Percentiles rank a stretch among this genome's conserved stretches.
Evolutionary conservation across 1,140 invertebrate species (phyloP).

Genomic region (Calephelis virginiensis): DNA sequence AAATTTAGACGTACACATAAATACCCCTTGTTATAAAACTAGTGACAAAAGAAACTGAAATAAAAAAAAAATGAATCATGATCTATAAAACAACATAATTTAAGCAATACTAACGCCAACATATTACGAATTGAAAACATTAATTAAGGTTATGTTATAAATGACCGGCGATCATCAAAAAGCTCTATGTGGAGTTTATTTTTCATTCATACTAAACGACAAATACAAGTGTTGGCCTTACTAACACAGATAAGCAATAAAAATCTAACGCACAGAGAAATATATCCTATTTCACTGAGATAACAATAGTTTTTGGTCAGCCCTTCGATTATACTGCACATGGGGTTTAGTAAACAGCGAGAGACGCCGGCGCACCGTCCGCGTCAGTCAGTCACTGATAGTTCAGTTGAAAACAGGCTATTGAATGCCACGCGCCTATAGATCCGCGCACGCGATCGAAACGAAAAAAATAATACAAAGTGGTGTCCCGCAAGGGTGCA

Average conservation of each 20-base stretch:
- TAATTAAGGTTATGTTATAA: conserved; percentile 73
- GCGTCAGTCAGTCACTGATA: conserved; percentile 58
- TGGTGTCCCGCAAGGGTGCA: conserved; percentile 53
- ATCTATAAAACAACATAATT: conserved; percentile 40
- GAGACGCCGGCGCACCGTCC: conserved; percentile 61
- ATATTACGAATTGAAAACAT: conserved; percentile 63
- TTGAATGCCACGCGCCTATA: conserved; percentile 54
- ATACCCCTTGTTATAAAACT: conserved; percentile 14
- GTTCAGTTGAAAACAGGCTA: conserved; percentile 53
- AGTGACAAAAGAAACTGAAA: conserved; percentile 24
- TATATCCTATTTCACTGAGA: conserved; percentile 13
- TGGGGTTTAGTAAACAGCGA: conserved; percentile 68
- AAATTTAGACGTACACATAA: too few relatives aligned
- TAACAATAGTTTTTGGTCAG: conserved; percentile 38
- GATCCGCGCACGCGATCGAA: conserved; percentile 53
- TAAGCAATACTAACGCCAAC: conserved; percentile 48
- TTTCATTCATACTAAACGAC: conserved; percentile 73
- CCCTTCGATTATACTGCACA: conserved; percentile 58
- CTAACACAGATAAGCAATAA: conserved; percentile 67
- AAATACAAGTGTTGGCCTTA: conserved; percentile 72
- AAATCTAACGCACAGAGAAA: conserved; percentile 26
- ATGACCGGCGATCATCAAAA: conserved; percentile 58
- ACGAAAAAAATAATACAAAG: conserved; percentile 47
- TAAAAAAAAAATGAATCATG: conserved; percentile 46
- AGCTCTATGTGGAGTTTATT: conserved; percentile 68